Base-by-base conservation (phyloP, 2,888 invertebrate species). In the Cistogaster globosa region DNA sequence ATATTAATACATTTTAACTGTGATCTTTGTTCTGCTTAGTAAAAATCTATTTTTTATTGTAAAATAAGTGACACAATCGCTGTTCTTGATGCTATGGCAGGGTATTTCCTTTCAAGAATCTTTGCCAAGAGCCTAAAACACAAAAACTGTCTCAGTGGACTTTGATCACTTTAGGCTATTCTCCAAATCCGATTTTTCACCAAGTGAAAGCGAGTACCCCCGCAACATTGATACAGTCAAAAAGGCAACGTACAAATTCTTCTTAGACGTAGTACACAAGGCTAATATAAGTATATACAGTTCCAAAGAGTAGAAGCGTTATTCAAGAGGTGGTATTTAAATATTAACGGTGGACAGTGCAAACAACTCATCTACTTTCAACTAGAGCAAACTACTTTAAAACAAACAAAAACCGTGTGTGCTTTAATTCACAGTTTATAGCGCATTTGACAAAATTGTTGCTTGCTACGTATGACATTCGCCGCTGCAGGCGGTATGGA, bases 221-320 rank as follows among this genome's bases (percentile, higher is more conserved):
- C 45, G 45, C 22, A 42, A 63, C 45, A 45, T 63, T 16, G 63
- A 45, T 42, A 63, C 45, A 16, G 63, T 8, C 45, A 22, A 45
- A 14, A 42, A 42, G 7, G 42, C 42, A 62, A 58, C 55, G 45
- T 63, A 45, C 45, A 83, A 68, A 78, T 79, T 74, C 69, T 84
- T 78, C 62, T 45, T 78, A 78, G 69, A 78, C 69, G 63, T 69
- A 60, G 75, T 75, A 81, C 81, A 75, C 75, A 81, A 75, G 74
- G 53, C 75, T 69, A 83, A 77, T 83, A 77, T 77, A 67, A 83
- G 83, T 77, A 77, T 83, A 72, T 83, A 72, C 72, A 83, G 72
- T 62, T 77, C 72, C 77, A 83, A 84, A 84, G 76, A 84, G 80
- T 72, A 80, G 76, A 71, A 80, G 72, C 79, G 72, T 71, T 79